phyloP scores from a whole-genome alignment of 2,113 vertebrate genomes.

The Aviceda subcristata region DNA sequence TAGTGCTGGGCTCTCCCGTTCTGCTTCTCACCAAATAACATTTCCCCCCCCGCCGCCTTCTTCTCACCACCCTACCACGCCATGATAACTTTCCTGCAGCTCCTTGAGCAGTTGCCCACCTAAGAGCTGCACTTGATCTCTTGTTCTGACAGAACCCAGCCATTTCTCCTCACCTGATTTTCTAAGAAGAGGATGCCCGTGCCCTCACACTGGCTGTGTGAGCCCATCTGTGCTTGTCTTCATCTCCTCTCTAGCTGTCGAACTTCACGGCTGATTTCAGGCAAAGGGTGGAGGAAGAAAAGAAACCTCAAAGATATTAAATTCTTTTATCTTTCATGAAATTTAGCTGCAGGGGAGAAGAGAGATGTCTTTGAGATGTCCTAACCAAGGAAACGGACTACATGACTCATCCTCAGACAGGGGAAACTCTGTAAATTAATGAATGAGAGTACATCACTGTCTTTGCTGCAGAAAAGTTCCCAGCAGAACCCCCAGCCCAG shows the following conservation, averaged over 20 bases:
- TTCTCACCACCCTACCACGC: background rate
- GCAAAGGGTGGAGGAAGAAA: background rate
- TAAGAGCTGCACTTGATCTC: background rate
- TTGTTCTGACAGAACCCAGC: background rate
- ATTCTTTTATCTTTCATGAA: background rate
- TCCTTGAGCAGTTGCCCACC: background rate
- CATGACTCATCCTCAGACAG: background rate
- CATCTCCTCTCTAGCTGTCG: background rate
- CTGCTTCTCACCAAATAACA: background rate
- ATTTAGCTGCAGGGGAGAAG: background rate
- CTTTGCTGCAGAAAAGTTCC: background rate
- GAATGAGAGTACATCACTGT: background rate
- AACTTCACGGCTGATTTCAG: background rate
- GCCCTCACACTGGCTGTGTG: background rate
- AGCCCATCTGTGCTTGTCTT: background rate
- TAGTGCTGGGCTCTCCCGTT: background rate
- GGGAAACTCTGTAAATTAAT: background rate
- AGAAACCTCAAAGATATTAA: background rate
- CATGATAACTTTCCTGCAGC: background rate
- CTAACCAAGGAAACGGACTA: background rate
- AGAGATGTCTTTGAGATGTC: background rate
- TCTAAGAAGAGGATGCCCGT: background rate
- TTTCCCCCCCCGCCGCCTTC: background rate
- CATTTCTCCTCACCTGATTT: background rate
- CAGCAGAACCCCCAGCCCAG: background rate